Evolutionary conservation across 1,140 invertebrate genomes (phyloP).

Genomic region (Cyrtorhinus lividipennis): DNA sequence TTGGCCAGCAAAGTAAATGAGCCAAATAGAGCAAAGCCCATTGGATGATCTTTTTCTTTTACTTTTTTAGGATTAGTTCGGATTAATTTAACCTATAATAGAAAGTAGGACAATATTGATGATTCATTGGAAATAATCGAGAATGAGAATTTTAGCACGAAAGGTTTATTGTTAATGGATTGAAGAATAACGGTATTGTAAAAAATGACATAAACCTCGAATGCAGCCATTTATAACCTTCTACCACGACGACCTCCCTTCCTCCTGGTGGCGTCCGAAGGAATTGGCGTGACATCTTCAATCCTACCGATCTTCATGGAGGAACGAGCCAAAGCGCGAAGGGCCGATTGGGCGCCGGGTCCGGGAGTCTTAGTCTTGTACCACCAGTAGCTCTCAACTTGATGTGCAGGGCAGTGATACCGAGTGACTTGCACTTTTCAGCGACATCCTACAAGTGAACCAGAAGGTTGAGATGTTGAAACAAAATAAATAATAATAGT

Average conservation of each 20-base stretch:
- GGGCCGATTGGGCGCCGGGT: constrained; percentile 94
- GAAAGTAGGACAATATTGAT: too few relatives aligned
- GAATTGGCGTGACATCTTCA: constrained; percentile 98
- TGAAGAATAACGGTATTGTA: background rate
- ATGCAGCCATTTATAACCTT: constrained; percentile 61
- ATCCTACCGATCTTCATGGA: constrained; percentile 99
- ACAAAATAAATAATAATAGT: too few relatives aligned
- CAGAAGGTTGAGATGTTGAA: too few relatives aligned
- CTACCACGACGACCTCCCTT: constrained; percentile 99
- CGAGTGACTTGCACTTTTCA: constrained; percentile 92
- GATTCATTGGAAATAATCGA: too few relatives aligned
- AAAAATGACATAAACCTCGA: constrained; percentile 7
- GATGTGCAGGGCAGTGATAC: constrained; percentile 96
- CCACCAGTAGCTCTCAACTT: constrained; percentile 96
- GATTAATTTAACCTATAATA: too few relatives aligned
- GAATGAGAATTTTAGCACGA: too few relatives aligned
- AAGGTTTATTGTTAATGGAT: background rate
- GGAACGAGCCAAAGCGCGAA: constrained; percentile 92
- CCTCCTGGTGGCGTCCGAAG: constrained; percentile 94
- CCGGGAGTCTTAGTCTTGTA: constrained; percentile 93
- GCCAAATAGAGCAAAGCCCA: too few relatives aligned
- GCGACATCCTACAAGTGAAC: constrained; percentile 98
- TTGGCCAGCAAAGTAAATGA: too few relatives aligned
- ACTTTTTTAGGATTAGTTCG: too few relatives aligned
- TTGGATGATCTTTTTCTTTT: too few relatives aligned